Percentiles rank a stretch among this genome's conserved stretches.
These are phyloP conservation scores for Coecobrya sp. DNA, from an alignment of 2,888 invertebrate genomes.

Conservation along the genomic window DNA sequence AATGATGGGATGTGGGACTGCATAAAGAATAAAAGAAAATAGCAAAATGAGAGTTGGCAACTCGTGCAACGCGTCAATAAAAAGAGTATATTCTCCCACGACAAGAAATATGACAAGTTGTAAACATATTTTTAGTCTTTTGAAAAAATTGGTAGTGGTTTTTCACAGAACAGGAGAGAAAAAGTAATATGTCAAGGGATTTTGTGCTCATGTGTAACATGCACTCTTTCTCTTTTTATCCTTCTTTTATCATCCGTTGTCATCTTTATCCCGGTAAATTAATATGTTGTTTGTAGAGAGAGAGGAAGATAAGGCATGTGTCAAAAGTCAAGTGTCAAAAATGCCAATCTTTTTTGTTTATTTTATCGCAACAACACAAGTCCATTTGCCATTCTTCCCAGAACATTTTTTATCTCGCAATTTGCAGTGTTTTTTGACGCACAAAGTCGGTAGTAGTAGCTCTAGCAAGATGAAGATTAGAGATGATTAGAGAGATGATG, in stretches of 20 bases:
- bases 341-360: slow-evolving; percentile 58
- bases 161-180: background rate
- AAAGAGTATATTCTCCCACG: background rate
- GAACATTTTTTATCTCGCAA: slow-evolving; percentile 1
- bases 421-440: slow-evolving; percentile 11
- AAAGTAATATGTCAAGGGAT: slow-evolving; percentile 6
- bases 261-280: slow-evolving; percentile 22
- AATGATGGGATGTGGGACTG: background rate
- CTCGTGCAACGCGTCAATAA: background rate
- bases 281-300: slow-evolving; percentile 21
- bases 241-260: slow-evolving; percentile 23
- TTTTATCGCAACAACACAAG: background rate
- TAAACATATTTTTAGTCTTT: background rate
- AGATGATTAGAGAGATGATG: background rate
- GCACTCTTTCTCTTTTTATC: background rate
- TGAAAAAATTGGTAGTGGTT: background rate
- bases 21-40: background rate
- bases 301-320: slow-evolving; percentile 54
- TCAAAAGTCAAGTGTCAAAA: slow-evolving; percentile 65
- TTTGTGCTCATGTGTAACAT: background rate
- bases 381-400: background rate
- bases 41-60: background rate
- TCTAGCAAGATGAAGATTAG: background rate
- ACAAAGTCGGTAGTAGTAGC: slow-evolving; percentile 6
- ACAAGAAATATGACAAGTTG: background rate